These are phyloP conservation scores for Labeo catla DNA, from an alignment of 2,113 vertebrate genomes.

Conservation along the genomic window DNA sequence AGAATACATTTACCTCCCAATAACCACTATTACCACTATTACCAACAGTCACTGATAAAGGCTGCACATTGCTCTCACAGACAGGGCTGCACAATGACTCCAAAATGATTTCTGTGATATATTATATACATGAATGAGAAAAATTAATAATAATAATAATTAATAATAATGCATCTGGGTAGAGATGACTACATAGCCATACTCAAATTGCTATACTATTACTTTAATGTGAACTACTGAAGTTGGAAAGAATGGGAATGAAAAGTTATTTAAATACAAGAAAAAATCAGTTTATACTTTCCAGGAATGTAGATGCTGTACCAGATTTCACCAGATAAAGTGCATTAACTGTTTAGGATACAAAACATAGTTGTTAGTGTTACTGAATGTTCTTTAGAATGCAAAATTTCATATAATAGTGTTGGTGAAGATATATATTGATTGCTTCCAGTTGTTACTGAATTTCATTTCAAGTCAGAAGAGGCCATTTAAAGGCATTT, in stretches of 20 bases:
- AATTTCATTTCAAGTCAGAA: background rate
- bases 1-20: conserved; percentile 29
- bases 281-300: background rate
- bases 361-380: background rate
- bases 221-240: conserved; percentile 1
- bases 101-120: conserved; percentile 3
- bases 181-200: background rate
- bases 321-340: background rate
- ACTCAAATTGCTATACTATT: background rate
- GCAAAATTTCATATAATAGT: background rate
- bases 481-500: background rate
- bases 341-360: background rate
- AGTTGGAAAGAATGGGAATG: background rate
- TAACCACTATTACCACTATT: conserved; percentile 18
- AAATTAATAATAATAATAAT: too few species aligned
- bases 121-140: background rate
- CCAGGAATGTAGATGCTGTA: background rate
- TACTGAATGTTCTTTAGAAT: background rate
- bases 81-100: background rate
- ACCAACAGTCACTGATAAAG: background rate
- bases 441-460: background rate
- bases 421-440: background rate
- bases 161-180: background rate
- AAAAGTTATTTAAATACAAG: background rate
- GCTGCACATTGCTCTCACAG: conserved; percentile 9